Percentiles rank a stretch among this genome's conserved stretches.
Conservation (phyloP, 1,140 invertebrate species). For the Lepidurus couesii region DNA sequence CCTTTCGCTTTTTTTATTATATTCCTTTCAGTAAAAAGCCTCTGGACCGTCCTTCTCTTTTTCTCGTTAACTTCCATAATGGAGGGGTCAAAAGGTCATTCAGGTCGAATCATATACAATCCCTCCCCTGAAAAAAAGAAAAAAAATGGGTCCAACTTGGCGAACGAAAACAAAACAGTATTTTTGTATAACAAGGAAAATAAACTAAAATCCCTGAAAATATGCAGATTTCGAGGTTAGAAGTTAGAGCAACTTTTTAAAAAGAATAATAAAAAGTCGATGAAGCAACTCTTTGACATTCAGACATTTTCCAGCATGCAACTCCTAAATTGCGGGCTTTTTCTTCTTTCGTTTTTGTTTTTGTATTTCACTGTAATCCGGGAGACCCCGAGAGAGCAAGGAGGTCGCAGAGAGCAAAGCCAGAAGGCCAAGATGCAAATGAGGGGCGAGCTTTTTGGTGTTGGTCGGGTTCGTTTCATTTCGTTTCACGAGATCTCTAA, state of each 20-base stretch:
- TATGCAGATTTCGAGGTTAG: too few species aligned
- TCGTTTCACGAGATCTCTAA: neutral
- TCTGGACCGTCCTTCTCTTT: neutral
- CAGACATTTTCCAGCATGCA: neutral
- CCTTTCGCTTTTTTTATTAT: neutral
- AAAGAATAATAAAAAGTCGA: too few species aligned
- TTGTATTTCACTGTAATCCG: neutral
- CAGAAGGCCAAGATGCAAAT: slow-evolving; percentile 13
- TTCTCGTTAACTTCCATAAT: neutral
- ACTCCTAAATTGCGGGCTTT: neutral
- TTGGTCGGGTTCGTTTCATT: neutral
- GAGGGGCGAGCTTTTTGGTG: slow-evolving; percentile 11
- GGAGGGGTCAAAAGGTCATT: neutral
- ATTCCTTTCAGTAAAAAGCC: neutral
- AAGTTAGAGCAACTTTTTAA: too few species aligned
- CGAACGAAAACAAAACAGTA: too few species aligned
- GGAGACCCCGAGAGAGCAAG: neutral
- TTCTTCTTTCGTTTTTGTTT: neutral
- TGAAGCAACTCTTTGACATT: neutral
- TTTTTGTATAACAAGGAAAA: too few species aligned
- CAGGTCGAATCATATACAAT: neutral
- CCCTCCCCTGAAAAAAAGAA: neutral
- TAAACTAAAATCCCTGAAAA: too few species aligned
- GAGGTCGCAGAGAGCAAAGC: slow-evolving; percentile 6
- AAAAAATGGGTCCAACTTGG: neutral